phyloP scores from a whole-genome alignment of 2,888 invertebrate species.

The Heliconius ismenius region DNA sequence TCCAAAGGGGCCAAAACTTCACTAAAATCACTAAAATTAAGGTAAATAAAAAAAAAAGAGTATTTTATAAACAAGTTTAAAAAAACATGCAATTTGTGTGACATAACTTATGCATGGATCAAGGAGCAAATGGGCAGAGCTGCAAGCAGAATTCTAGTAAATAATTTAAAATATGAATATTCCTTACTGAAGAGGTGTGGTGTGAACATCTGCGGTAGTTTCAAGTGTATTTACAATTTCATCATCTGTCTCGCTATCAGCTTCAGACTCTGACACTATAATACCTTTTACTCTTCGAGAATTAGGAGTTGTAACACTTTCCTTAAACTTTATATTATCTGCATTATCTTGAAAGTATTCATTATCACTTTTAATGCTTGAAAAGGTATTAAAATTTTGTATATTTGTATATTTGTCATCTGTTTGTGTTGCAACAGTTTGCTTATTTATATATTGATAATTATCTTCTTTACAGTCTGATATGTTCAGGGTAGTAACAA shows the following conservation, averaged over 20 bases:
- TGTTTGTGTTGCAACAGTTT: conserved; percentile 58
- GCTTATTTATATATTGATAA: conserved; percentile 42
- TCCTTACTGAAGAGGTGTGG: conserved; percentile 60
- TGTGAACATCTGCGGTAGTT: conserved; percentile 64
- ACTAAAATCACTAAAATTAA: conserved; percentile 56
- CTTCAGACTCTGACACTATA: conserved; percentile 66
- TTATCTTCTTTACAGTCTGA: conserved; percentile 47
- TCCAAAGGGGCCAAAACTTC: conserved; percentile 57
- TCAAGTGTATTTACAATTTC: conserved; percentile 53
- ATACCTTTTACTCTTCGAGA: conserved; percentile 42
- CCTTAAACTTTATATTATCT: neutral
- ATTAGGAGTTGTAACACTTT: neutral
- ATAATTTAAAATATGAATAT: conserved; percentile 20
- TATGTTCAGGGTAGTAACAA: conserved; percentile 52
- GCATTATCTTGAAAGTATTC: neutral
- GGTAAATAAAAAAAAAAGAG: conserved; percentile 21
- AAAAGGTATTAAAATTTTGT: neutral
- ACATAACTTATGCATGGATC: too few relatives aligned
- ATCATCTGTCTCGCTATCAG: conserved; percentile 53
- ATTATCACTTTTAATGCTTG: neutral
- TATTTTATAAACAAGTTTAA: neutral
- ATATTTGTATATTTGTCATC: conserved; percentile 40
- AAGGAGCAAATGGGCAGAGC: too few relatives aligned
- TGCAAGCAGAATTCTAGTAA: too few relatives aligned
- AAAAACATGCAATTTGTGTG: too few relatives aligned